Evolutionary conservation across 1,140 invertebrate genomes (phyloP), one percentile per base, ranked within the genome.

Genomic region (Drosophila lowei): DNA sequence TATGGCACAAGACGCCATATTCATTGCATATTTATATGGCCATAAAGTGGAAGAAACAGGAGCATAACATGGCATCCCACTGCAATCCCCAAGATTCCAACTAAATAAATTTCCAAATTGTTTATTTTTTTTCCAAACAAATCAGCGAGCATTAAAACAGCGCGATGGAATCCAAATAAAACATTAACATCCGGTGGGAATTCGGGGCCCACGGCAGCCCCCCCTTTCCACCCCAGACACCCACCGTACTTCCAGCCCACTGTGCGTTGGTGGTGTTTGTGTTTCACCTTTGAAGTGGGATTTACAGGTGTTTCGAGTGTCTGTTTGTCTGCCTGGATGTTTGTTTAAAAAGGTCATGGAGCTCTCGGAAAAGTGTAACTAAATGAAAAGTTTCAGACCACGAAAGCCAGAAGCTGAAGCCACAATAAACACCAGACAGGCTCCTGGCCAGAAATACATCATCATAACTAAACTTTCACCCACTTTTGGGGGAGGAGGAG

Each of bases 91-190:
- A 48, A 54, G 56, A 47, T 46, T 49, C 53, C 74, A 81, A 88
- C 83, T 86, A 86, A 86, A 86, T 86, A 88, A 86, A 86, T 86
- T 86, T 86, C 43, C 49, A 46, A 81, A 85, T 88, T 86, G 81
- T 86, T 86, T 86, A 86, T 86, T 86, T 88, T 81, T 81, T 70
- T 75, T 65, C 74, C 71, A 88, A 86, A 86, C 81, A 86, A 88
- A 86, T 86, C 81, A 88, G 78, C 83, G 63, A 23, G 50, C 83
- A 78, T 88, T 86, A 77, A 88, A 75, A 86, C 65, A 88, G 70
- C 77, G 46, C 72, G 63, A 66, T 67, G 58, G 62, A 56, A 71
- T 53, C 72, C 80, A 57, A 75, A 49, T 70, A 85, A 77, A 86
- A 88, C 81, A 88, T 88, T 88, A 81, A 78, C 81, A 86, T 86